phyloP scores from a whole-genome alignment of 2,888 invertebrate species.

The Harpalus rufipes region DNA sequence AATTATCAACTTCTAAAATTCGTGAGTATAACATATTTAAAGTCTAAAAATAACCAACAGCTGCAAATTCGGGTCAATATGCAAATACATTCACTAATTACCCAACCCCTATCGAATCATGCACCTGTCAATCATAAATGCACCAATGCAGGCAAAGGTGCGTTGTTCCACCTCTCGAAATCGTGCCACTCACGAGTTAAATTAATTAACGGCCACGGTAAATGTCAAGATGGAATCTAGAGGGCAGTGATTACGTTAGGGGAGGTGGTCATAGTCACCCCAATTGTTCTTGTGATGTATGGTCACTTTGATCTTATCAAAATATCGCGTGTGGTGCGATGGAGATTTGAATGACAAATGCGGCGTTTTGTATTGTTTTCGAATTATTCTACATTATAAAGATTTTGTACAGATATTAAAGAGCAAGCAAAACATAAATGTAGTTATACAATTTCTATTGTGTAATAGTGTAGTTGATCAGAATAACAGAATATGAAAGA shows the following conservation, averaged over 20 bases:
- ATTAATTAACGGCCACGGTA: slow-evolving; percentile 54
- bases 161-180: neutral
- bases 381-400: neutral
- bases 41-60: neutral
- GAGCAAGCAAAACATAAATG: neutral
- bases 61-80: slow-evolving; percentile 18
- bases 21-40: slow-evolving; percentile 7
- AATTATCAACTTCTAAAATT: neutral
- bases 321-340: slow-evolving; percentile 10
- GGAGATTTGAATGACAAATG: slow-evolving; percentile 18
- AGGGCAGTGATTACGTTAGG: slow-evolving; percentile 29
- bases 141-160: slow-evolving; percentile 23
- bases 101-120: slow-evolving; percentile 8
- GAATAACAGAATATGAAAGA: no score
- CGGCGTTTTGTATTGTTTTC: slow-evolving; percentile 39
- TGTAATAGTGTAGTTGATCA: no score
- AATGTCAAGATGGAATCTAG: slow-evolving; percentile 53
- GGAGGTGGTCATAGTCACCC: slow-evolving; percentile 2
- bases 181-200: slow-evolving; percentile 30
- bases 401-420: neutral
- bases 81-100: slow-evolving; percentile 32
- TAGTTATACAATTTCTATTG: neutral
- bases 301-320: slow-evolving; percentile 53
- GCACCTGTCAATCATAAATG: slow-evolving; percentile 25
- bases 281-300: slow-evolving; percentile 9